Percentiles rank a stretch among this genome's conserved stretches.
phyloP scores from a whole-genome alignment of 1,140 invertebrate genomes.

The Olivierus martensii region DNA sequence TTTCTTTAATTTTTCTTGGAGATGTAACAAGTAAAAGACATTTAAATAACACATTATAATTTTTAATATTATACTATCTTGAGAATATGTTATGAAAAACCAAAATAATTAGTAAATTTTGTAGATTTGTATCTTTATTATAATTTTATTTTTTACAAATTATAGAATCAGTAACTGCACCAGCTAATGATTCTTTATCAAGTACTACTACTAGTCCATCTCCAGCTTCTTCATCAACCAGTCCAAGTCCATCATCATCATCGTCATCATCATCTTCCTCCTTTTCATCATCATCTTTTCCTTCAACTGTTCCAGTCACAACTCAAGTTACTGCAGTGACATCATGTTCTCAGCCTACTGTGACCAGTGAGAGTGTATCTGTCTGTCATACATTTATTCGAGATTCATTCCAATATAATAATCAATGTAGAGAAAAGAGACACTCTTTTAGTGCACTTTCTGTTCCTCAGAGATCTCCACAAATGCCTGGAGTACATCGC shows the following conservation, averaged over 20 bases:
- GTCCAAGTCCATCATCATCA: constrained; percentile 22
- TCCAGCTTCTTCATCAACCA: constrained; percentile 21
- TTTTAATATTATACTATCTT: no score
- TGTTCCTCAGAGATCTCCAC: constrained; percentile 5
- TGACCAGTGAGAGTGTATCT: no score
- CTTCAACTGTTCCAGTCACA: background rate
- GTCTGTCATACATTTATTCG: background rate
- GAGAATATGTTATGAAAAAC: no score
- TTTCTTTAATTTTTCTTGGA: no score
- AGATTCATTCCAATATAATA: background rate
- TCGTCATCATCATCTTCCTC: constrained; percentile 7
- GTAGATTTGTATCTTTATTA: no score
- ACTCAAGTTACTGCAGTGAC: no score
- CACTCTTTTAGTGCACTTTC: constrained; percentile 24
- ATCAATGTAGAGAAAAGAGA: constrained; percentile 21
- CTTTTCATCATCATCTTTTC: constrained; percentile 29
- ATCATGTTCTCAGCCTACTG: no score
- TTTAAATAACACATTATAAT: no score
- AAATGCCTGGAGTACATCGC: background rate
- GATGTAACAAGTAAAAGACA: no score
- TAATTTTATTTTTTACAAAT: background rate
- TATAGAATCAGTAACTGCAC: no score
- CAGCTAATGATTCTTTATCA: background rate
- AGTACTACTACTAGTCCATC: constrained; percentile 1
- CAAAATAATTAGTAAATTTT: no score